Percentiles rank a stretch among this genome's conserved stretches.
These are phyloP conservation scores for Amniataba percoides DNA, from an alignment of 2,797 vertebrate genomes.

Conservation along the genomic window DNA sequence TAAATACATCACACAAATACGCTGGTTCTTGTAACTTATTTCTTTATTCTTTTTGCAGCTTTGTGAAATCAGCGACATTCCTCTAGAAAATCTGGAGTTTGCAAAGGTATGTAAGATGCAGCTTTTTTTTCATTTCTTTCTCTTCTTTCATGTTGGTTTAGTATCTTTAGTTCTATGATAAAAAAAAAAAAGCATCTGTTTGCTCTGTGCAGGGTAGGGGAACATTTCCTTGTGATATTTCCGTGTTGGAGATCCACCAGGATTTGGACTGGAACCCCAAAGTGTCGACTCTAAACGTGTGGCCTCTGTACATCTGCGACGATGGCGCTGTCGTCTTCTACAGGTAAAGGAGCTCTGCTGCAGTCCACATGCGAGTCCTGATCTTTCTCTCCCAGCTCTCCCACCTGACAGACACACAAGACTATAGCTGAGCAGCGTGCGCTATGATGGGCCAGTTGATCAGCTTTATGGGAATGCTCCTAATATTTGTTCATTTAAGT, in stretches of 20 bases:
- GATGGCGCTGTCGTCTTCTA: constrained; percentile 99
- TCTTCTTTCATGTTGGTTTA: not conserved
- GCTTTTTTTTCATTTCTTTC: not conserved
- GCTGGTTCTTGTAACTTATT: not conserved
- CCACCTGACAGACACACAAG: not conserved
- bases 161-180: not conserved
- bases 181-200: constrained; percentile 6
- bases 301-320: constrained; percentile 99
- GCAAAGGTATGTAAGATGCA: constrained; percentile 89
- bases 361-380: not conserved
- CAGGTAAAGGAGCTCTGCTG: constrained; percentile 84
- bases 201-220: constrained; percentile 91
- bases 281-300: constrained; percentile 96
- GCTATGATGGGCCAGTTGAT: not conserved
- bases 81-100: constrained; percentile 96
- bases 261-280: constrained; percentile 99
- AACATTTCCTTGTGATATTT: constrained; percentile 99
- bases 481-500: not conserved
- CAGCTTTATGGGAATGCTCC: no score
- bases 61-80: constrained; percentile 91
- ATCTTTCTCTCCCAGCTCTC: not conserved
- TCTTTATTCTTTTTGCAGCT: constrained; percentile 85
- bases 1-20: not conserved
- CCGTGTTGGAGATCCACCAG: constrained; percentile 98
- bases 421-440: not conserved